Evolutionary conservation across 2,113 vertebrate genomes (phyloP), one percentile per base, ranked within the genome.

Genomic region (Furnarius figulus): DNA sequence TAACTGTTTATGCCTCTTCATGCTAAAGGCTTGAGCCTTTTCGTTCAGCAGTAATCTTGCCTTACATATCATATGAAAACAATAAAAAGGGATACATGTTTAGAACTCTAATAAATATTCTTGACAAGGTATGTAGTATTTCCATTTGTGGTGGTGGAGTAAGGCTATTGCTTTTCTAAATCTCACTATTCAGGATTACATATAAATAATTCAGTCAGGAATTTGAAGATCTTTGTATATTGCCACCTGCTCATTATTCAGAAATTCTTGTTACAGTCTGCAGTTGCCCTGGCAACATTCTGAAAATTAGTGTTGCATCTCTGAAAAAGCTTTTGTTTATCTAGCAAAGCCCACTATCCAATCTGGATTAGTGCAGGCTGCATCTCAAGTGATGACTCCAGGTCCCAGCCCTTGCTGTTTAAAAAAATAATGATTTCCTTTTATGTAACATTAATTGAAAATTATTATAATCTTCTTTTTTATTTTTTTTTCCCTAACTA

Each of bases 191-290:
- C 61, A 33, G 27, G 72, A 84, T 65, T 63, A 40, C 23, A 28
- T 95, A 75, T 90, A 76, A 95, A 95, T 96, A 96, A 95, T 95
- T 95, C 87, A 94, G 47, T 75, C 74, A 46, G 28, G 73, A 95
- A 46, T 78, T 4, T 4, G 3, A 65, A 90, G 61, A 89, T 92
- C 70, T 91, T 85, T 70, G 0, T 95, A 52, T 94, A 79, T 82
- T 96, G 91, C 93, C 89, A 92, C 95, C 91, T 95, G 95, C 93
- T 97, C 77, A 30, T 96, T 97, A 96, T 95, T 95, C 95, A 91
- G 91, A 84, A 96, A 93, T 89, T 93, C 81, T 92, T 86, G 74
- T 93, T 95, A 87, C 84, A 87, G 87, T 93, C 91, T 96, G 62
- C 93, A 94, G 95, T 96, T 97, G 70, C 94, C 95, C 40, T 96